These are phyloP conservation scores for Cheirogaleus medius DNA, from an alignment of 2,113 vertebrate genomes.

Conservation along the genomic window DNA sequence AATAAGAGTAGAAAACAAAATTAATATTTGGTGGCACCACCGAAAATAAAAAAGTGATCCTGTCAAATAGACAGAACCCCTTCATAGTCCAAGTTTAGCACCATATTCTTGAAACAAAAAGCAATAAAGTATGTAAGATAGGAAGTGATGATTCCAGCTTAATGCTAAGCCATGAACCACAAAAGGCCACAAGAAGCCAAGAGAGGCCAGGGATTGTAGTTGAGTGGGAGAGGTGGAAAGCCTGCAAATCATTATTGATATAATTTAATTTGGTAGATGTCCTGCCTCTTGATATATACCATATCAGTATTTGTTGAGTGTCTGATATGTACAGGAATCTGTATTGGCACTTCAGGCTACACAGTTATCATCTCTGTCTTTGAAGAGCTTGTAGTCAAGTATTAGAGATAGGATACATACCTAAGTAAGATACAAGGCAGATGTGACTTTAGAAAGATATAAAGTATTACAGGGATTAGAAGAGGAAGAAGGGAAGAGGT, in stretches of 20 bases:
- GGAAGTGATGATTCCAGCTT: not conserved
- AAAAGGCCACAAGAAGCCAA: not conserved
- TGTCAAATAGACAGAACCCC: not conserved
- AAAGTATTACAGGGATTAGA: not conserved
- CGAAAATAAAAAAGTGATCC: constrained; percentile 22
- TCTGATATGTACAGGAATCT: not conserved
- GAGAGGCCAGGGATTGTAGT: not conserved
- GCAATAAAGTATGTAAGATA: not conserved
- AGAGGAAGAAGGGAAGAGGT: not conserved
- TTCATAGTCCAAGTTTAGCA: constrained; percentile 17
- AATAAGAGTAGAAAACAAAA: constrained; percentile 55
- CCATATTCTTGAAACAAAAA: constrained; percentile 2
- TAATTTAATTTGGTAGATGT: not conserved
- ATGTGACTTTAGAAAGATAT: constrained; percentile 8
- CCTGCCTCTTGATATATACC: not conserved
- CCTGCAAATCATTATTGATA: not conserved
- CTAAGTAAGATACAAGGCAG: not conserved
- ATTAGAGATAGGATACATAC: not conserved
- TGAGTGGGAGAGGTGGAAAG: not conserved
- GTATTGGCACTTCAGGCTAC: not conserved
- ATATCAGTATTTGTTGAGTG: not conserved
- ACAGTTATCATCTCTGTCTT: not conserved
- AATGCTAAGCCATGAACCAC: not conserved
- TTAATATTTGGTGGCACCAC: constrained; percentile 31
- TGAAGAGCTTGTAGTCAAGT: not conserved